Conservation (phyloP, 2,113 vertebrate species). For the Hemicordylus capensis region DNA sequence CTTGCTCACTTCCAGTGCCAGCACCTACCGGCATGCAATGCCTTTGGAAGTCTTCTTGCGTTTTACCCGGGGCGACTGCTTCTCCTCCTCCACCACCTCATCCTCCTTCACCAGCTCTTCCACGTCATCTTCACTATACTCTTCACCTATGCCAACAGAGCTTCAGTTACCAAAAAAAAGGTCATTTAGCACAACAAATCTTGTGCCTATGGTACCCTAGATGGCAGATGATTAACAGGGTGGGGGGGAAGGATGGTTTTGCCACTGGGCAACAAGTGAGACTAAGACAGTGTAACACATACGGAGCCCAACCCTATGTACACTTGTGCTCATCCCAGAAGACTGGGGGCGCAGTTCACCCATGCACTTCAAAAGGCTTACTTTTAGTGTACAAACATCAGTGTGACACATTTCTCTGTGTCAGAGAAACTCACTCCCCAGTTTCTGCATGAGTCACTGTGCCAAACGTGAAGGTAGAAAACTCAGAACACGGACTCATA, state of each 20-base stretch:
- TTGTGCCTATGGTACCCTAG: no score
- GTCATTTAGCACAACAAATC: no score
- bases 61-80: conserved; percentile 68
- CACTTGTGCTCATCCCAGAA: no score
- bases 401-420: no score
- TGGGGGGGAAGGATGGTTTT: neutral
- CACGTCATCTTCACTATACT: conserved; percentile 94
- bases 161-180: neutral
- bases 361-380: neutral
- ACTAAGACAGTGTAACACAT: neutral
- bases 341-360: no score
- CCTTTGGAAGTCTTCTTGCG: conserved; percentile 65
- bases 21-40: conserved; percentile 74
- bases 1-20: conserved; percentile 26
- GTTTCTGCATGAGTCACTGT: no score
- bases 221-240: no score
- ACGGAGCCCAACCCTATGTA: no score
- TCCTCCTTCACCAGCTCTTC: conserved; percentile 89
- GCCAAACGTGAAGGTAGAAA: no score
- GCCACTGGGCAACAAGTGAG: neutral
- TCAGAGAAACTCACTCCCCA: no score
- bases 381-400: neutral
- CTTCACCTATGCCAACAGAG: conserved; percentile 81
- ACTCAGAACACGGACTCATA: no score
- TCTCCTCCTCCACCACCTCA: conserved; percentile 69